Evolutionary conservation across 2,888 invertebrate genomes (phyloP).

Genomic region (Endotricha flammealis): DNA sequence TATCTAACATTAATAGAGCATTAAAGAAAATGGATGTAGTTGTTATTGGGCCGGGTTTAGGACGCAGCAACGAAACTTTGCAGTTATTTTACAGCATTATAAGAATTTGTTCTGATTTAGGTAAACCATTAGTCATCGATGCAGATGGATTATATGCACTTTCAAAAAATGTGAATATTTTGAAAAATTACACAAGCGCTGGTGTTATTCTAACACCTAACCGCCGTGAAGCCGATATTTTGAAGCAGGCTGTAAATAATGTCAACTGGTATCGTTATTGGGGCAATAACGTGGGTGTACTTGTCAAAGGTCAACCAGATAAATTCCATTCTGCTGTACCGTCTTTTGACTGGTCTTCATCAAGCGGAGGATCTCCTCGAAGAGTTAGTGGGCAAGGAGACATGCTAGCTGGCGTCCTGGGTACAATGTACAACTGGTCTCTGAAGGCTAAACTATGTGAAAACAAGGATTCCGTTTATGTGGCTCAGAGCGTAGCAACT

Average conservation of each 20-base stretch:
- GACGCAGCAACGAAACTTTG: slow-evolving; percentile 82
- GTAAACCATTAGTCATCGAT: slow-evolving; percentile 90
- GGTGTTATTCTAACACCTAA: slow-evolving; percentile 92
- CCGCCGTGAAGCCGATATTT: slow-evolving; percentile 86
- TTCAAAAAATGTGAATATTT: slow-evolving; percentile 80
- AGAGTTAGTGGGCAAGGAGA: slow-evolving; percentile 99
- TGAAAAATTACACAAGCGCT: slow-evolving; percentile 82
- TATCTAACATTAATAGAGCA: slow-evolving; percentile 83
- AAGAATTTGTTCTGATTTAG: slow-evolving; percentile 74
- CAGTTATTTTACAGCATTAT: slow-evolving; percentile 82
- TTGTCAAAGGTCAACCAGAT: slow-evolving; percentile 58
- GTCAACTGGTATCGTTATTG: slow-evolving; percentile 71
- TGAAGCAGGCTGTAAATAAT: slow-evolving; percentile 74
- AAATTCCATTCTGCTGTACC: slow-evolving; percentile 36
- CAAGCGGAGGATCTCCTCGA: slow-evolving; percentile 87
- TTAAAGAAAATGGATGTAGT: slow-evolving; percentile 89
- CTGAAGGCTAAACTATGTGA: slow-evolving; percentile 55
- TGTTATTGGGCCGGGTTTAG: slow-evolving; percentile 95
- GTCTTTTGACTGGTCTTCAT: slow-evolving; percentile 72
- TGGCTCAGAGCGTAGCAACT: slow-evolving; percentile 84
- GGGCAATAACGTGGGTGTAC: slow-evolving; percentile 68
- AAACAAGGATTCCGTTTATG: slow-evolving; percentile 56
- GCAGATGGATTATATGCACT: slow-evolving; percentile 92
- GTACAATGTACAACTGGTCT: slow-evolving; percentile 91
- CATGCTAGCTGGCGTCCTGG: slow-evolving; percentile 90